Evolutionary conservation across 2,888 invertebrate genomes (phyloP), one percentile per base, ranked within the genome.

Genomic region (Athetis lepigone): DNA sequence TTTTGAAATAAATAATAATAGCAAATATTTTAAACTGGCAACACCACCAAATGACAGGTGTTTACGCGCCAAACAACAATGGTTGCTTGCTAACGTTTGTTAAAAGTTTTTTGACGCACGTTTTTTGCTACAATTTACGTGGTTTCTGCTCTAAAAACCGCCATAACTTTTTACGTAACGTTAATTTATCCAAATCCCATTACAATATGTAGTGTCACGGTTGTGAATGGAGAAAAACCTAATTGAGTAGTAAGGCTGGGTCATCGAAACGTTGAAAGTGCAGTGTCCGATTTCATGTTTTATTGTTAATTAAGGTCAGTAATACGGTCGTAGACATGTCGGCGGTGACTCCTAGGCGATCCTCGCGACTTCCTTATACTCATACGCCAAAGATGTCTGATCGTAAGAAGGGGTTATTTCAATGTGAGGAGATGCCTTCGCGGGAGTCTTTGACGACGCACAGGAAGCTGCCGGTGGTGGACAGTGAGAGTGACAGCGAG

Each of bases 321-420:
- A 72, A 78, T 66, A 61, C 61, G 50, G 65, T 59, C 52, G 52
- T 29, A 56, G 77, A 77, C 74, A 95, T 94, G 94, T 88, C 94
- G 75, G 85, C 91, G 75, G 85, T 82, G 67, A 94, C 95, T 23
- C 95, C 95, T 13, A 87, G 93, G 40, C 91, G 94, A 60, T 92
- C 93, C 18, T 76, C 90, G 62, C 89, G 94, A 11, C 72, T 88
- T 61, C 89, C 91, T 9, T 90, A 91, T 59, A 88, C 77, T 46
- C 94, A 95, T 71, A 96, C 96, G 1, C 96, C 96, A 2, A 95
- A 95, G 80, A 92, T 96, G 86, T 94, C 96, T 0, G 96, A 96
- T 74, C 93, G 96, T 27, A 96, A 97, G 81, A 96, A 96, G 72
- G 95, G 96, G 72, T 90, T 97, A 71, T 97, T 97, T 81, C 95